These are phyloP conservation scores for Gymnocheta viridis DNA, from an alignment of 2,888 invertebrate genomes.

Conservation along the genomic window DNA sequence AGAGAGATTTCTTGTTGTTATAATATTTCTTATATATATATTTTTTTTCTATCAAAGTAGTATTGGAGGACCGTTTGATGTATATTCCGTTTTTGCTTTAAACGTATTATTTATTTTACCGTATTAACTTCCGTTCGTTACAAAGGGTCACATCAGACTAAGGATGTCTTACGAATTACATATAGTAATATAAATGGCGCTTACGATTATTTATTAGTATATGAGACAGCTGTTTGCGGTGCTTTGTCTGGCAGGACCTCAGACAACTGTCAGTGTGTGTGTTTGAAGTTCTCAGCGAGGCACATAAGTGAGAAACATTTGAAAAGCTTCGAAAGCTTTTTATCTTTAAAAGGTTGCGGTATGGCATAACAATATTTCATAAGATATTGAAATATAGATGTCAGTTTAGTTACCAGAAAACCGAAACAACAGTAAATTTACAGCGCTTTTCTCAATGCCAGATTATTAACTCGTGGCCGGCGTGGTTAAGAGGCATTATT, in stretches of 20 bases:
- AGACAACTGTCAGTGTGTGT: constrained; percentile 41
- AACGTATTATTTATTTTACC: constrained; percentile 35
- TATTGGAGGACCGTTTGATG: constrained; percentile 48
- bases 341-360: background rate
- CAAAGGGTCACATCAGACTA: constrained; percentile 77
- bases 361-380: background rate
- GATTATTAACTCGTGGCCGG: no score
- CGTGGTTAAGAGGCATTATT: no score
- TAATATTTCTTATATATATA: constrained; percentile 13
- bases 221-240: constrained; percentile 52
- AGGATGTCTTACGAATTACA: constrained; percentile 71
- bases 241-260: constrained; percentile 57
- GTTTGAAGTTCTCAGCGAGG: background rate
- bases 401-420: background rate
- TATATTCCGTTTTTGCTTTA: constrained; percentile 1
- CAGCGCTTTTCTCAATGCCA: no score
- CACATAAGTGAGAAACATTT: background rate
- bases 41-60: constrained; percentile 7
- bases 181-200: constrained; percentile 73
- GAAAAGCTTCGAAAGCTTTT: constrained; percentile 36
- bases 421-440: no score
- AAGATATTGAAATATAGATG: background rate
- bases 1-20: constrained; percentile 43
- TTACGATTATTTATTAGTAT: constrained; percentile 55
- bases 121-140: constrained; percentile 73